Evolutionary conservation across 64 coral and sea anemone genomes (phyloP).

Genomic region (Actinia equina): DNA sequence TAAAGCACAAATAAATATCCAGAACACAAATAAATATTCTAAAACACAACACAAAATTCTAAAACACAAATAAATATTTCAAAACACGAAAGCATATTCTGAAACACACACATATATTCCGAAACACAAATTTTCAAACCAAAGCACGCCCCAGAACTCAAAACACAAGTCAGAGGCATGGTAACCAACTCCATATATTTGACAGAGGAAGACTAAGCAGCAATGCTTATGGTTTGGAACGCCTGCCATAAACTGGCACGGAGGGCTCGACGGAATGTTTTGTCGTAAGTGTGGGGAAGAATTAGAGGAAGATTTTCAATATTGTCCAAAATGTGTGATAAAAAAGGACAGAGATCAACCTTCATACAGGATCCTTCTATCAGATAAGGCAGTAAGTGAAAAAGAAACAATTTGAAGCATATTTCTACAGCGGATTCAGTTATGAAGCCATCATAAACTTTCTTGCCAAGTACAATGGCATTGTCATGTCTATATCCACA

Average conservation of each 20-base stretch:
- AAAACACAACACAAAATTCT: too few relatives aligned
- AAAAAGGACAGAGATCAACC: not conserved
- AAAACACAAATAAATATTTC: too few relatives aligned
- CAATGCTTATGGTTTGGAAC: not conserved
- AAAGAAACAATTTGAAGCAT: too few relatives aligned
- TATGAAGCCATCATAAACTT: too few relatives aligned
- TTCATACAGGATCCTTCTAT: too few relatives aligned
- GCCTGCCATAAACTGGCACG: not conserved
- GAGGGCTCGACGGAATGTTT: not conserved
- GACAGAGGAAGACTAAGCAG: not conserved
- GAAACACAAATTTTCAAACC: not conserved
- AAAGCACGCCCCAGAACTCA: not conserved
- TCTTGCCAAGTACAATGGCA: too few relatives aligned
- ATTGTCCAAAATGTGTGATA: not conserved
- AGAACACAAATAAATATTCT: too few relatives aligned
- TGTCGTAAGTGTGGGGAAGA: not conserved
- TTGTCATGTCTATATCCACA: too few relatives aligned
- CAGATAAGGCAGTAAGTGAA: too few relatives aligned
- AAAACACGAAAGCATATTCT: not conserved
- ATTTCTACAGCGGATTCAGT: too few relatives aligned
- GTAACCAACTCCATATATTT: not conserved
- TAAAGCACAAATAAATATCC: too few relatives aligned
- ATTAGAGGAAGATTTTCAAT: not conserved
- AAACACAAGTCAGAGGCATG: too few relatives aligned
- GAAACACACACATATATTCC: not conserved